These are phyloP conservation scores for Prosapia bicincta DNA, from an alignment of 2,888 invertebrate genomes.

Conservation along the genomic window DNA sequence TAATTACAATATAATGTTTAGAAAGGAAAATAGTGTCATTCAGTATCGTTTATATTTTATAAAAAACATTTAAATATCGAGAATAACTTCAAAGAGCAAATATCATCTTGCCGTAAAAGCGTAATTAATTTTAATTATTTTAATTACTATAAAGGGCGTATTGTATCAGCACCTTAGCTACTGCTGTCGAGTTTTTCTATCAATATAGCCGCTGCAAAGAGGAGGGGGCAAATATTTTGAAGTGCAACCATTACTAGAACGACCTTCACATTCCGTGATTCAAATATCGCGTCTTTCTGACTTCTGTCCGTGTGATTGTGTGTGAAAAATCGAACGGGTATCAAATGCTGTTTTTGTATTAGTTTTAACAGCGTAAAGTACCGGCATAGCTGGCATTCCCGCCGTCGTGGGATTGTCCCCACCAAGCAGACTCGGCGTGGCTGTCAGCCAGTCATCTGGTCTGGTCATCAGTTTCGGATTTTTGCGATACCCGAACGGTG, in stretches of 20 bases:
- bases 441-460: neutral
- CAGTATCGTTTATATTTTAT: too few relatives aligned
- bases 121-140: neutral
- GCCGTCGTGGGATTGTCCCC: neutral
- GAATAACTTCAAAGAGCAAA: too few relatives aligned
- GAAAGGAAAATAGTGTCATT: too few relatives aligned
- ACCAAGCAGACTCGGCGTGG: neutral
- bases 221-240: neutral
- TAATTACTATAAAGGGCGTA: neutral
- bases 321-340: slow-evolving; percentile 22
- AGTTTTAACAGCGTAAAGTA: neutral
- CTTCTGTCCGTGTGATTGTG: slow-evolving; percentile 19
- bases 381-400: neutral
- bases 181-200: neutral
- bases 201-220: neutral
- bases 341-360: slow-evolving; percentile 10
- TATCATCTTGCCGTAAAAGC: too few relatives aligned
- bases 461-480: too few relatives aligned
- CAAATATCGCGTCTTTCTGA: neutral
- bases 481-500: too few relatives aligned
- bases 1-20: too few relatives aligned
- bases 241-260: neutral
- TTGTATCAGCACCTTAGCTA: neutral
- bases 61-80: too few relatives aligned
- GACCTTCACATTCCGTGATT: neutral